Conservation (phyloP, 2,888 invertebrate species). For the Acleris emargana region DNA sequence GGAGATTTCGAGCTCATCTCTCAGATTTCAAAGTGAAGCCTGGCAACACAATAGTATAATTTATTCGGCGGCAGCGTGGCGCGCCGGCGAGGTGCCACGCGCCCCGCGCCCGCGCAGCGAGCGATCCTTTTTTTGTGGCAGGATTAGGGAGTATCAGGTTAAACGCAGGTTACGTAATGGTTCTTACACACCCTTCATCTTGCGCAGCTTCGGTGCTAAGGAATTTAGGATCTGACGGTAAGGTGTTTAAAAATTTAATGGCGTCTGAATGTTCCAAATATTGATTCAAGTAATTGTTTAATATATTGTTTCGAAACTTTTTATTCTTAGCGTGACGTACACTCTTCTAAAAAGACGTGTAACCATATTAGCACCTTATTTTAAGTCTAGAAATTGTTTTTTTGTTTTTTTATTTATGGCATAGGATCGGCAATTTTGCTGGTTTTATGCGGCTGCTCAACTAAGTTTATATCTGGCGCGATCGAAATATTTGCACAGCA, state of each 20-base stretch:
- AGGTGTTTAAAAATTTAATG: conserved; percentile 26
- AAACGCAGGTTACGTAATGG: conserved; percentile 79
- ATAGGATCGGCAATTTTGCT: too few species aligned
- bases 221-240: conserved; percentile 1
- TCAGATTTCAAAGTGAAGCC: too few species aligned
- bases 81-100: conserved; percentile 73
- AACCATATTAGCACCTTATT: too few species aligned
- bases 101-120: conserved; percentile 48
- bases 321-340: not conserved
- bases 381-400: too few species aligned
- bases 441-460: too few species aligned
- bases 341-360: too few species aligned
- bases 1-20: too few species aligned
- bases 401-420: too few species aligned
- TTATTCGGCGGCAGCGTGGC: conserved; percentile 82
- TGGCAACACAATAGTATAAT: conserved; percentile 52
- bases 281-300: conserved; percentile 9
- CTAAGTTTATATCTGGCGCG: conserved; percentile 11
- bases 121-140: conserved; percentile 73
- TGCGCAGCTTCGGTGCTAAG: conserved; percentile 41
- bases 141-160: conserved; percentile 76
- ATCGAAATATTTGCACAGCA: conserved; percentile 26
- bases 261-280: conserved; percentile 3
- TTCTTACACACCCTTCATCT: conserved; percentile 78
- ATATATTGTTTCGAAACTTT: not conserved